Percentiles rank a stretch among this genome's conserved stretches.
These are phyloP conservation scores for Probaryconus sp. DNA, from an alignment of 1,140 invertebrate genomes.

Conservation along the genomic window DNA sequence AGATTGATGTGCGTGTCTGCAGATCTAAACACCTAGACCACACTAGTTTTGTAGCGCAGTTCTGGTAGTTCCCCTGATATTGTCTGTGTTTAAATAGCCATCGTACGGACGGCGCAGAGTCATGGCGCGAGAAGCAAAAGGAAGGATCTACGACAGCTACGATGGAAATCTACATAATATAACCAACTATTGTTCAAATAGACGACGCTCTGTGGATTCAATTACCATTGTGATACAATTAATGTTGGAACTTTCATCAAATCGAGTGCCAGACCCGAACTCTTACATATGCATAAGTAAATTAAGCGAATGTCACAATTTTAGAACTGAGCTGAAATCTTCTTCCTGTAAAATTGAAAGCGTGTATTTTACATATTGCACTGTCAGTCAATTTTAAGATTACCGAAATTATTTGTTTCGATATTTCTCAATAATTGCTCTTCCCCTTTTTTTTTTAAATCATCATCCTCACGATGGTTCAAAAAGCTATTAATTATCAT, in stretches of 20 bases:
- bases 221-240: slow-evolving; percentile 80
- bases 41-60: slow-evolving; percentile 73
- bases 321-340: slow-evolving; percentile 62
- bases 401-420: slow-evolving; percentile 7
- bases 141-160: slow-evolving; percentile 68
- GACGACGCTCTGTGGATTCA: slow-evolving; percentile 78
- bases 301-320: slow-evolving; percentile 71
- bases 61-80: slow-evolving; percentile 76
- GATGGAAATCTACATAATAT: slow-evolving; percentile 79
- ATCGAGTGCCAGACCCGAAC: slow-evolving; percentile 75
- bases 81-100: slow-evolving; percentile 79
- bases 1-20: slow-evolving; percentile 73
- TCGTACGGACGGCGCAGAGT: slow-evolving; percentile 50
- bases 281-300: slow-evolving; percentile 78
- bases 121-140: slow-evolving; percentile 54
- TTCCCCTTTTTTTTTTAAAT: no score
- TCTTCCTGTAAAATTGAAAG: slow-evolving; percentile 54
- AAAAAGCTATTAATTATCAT: no score
- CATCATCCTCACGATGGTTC: no score
- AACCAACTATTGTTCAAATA: slow-evolving; percentile 80
- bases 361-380: slow-evolving; percentile 39
- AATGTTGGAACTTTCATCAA: slow-evolving; percentile 80
- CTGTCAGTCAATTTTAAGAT: slow-evolving; percentile 7
- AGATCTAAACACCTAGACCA: slow-evolving; percentile 66
- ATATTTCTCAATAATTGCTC: no score